A percentile compares a stretch with the other conserved stretches of the same genome.
Conservation (phyloP, 2,797 vertebrate species). For the Lutjanus campechanus region DNA sequence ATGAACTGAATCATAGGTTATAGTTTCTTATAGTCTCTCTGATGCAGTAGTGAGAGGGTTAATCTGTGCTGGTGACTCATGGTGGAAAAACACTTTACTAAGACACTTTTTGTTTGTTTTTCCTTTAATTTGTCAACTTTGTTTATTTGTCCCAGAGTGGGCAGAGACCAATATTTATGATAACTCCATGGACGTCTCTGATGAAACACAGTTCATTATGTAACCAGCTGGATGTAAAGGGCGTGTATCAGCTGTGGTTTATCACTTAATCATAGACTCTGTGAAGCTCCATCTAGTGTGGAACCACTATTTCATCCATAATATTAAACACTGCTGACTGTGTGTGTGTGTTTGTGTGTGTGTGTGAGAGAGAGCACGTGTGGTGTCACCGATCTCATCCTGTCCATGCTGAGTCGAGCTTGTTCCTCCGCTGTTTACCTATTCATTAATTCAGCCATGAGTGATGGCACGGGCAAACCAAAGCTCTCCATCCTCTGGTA, state of each 20-base stretch:
- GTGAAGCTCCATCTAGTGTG: conserved; percentile 10
- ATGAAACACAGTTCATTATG: conserved; percentile 39
- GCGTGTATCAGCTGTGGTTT: conserved; percentile 33
- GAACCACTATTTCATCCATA: conserved; percentile 56
- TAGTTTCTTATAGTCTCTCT: no score
- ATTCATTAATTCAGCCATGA: conserved; percentile 79
- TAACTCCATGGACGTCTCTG: not conserved
- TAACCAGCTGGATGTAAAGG: conserved; percentile 31
- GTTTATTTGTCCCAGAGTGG: not conserved
- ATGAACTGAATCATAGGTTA: no score
- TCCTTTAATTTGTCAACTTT: not conserved
- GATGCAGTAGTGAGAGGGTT: no score
- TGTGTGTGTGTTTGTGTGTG: conserved; percentile 39
- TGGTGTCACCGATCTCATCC: conserved; percentile 46
- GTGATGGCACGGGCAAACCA: conserved; percentile 60
- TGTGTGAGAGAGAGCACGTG: conserved; percentile 23
- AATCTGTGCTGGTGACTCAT: not conserved
- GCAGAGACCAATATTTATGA: conserved; percentile 15
- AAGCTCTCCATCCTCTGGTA: conserved; percentile 68
- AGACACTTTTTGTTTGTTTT: not conserved
- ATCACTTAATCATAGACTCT: conserved; percentile 48
- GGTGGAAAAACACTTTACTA: not conserved
- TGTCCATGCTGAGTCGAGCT: conserved; percentile 41
- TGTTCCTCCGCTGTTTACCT: conserved; percentile 71
- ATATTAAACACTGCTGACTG: conserved; percentile 57